Conservation (phyloP, 2,113 vertebrate species). For the Menidia beryllina region DNA sequence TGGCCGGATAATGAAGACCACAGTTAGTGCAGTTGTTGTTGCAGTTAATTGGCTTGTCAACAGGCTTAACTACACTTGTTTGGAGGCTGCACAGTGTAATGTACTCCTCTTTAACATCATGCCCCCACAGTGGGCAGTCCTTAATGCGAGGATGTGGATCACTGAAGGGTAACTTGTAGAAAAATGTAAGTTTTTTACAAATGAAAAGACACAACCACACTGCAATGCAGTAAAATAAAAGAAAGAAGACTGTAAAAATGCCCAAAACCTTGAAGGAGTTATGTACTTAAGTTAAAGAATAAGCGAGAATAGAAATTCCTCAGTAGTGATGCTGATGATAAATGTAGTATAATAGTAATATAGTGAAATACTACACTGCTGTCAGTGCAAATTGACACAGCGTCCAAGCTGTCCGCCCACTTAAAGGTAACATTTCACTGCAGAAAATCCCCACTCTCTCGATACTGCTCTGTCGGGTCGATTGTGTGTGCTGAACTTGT, state of each 20-base stretch:
- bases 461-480: constrained; percentile 44
- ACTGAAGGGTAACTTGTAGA: constrained; percentile 6
- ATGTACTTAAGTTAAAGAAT: constrained; percentile 14
- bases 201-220: constrained; percentile 23
- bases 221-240: background rate
- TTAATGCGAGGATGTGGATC: constrained; percentile 31
- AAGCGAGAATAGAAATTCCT: constrained; percentile 3
- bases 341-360: constrained; percentile 33
- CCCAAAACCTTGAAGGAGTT: background rate
- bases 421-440: constrained; percentile 64
- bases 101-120: constrained; percentile 18
- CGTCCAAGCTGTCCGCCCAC: constrained; percentile 50
- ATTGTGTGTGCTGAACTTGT: constrained; percentile 65
- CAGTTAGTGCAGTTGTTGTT: constrained; percentile 66
- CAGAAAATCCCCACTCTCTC: constrained; percentile 63
- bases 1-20: constrained; percentile 47
- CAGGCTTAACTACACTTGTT: constrained; percentile 57
- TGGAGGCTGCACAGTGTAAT: constrained; percentile 24
- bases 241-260: background rate
- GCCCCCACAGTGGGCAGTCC: constrained; percentile 15
- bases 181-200: constrained; percentile 14
- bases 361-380: constrained; percentile 42
- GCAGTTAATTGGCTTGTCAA: constrained; percentile 71
- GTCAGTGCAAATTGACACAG: constrained; percentile 48
- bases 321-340: constrained; percentile 8